Percentiles rank a stretch among this genome's conserved stretches.
Conservation (phyloP, 2,888 invertebrate species). For the Mythimna vitellina region DNA sequence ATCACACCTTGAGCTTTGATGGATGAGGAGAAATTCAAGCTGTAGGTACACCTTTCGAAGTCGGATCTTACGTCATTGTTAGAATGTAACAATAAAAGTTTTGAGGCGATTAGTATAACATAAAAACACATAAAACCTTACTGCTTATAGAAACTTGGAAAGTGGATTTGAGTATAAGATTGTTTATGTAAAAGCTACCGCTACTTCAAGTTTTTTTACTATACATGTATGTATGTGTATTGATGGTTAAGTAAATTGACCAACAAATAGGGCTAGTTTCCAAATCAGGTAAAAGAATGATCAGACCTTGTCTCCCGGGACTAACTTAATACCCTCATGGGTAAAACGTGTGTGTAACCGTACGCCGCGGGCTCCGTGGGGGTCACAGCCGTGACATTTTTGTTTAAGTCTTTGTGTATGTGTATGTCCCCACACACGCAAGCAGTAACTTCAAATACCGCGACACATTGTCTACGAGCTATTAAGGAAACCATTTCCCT, state of each 20-base stretch:
- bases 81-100: not conserved
- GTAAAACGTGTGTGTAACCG: constrained; percentile 13
- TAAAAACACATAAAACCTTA: not conserved
- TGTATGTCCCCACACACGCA: constrained; percentile 10
- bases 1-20: constrained; percentile 50
- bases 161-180: not conserved
- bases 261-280: not conserved
- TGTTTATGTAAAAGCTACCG: not conserved
- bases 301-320: constrained; percentile 13
- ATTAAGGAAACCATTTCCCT: constrained; percentile 37
- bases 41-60: constrained; percentile 27
- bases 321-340: constrained; percentile 3
- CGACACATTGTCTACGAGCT: constrained; percentile 21
- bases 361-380: not conserved
- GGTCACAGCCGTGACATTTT: not conserved
- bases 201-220: not conserved
- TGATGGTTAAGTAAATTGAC: not conserved
- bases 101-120: constrained; percentile 8
- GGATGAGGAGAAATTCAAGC: constrained; percentile 27
- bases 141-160: not conserved
- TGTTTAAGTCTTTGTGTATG: not conserved
- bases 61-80: constrained; percentile 28
- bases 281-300: constrained; percentile 32
- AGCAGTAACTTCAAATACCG: constrained; percentile 3
- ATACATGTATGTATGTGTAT: not conserved